phyloP scores from a whole-genome alignment of 1,140 invertebrate species.

The Gryllus bimaculatus region DNA sequence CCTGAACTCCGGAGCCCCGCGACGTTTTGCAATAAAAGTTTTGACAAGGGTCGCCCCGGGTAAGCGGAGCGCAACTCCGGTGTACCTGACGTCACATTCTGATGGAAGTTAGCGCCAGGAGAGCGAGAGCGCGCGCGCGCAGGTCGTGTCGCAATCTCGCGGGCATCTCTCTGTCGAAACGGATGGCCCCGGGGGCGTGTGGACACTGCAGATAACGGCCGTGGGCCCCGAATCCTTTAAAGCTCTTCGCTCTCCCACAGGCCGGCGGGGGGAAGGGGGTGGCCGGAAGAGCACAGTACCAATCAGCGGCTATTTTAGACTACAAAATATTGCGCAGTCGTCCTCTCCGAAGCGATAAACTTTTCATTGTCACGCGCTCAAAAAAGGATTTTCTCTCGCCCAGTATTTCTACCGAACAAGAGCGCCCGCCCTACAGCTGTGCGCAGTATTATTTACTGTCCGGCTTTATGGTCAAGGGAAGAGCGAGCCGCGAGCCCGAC shows the following conservation, averaged over 20 bases:
- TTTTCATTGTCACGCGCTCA: neutral
- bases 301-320: neutral
- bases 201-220: neutral
- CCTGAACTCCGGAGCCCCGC: too few species aligned
- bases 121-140: too few species aligned
- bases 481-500: neutral
- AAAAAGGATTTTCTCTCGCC: conserved; percentile 1
- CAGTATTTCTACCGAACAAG: neutral
- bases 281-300: neutral
- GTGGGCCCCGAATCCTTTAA: neutral
- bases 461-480: neutral
- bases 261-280: neutral
- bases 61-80: too few species aligned
- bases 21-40: too few species aligned
- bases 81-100: too few species aligned
- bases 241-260: neutral
- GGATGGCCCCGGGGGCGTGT: neutral
- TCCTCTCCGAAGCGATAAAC: neutral
- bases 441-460: neutral
- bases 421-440: neutral
- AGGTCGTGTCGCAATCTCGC: neutral
- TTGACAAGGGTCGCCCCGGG: too few species aligned
- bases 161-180: neutral
- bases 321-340: conserved; percentile 4
- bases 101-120: too few species aligned